Evolutionary conservation across 2,113 vertebrate genomes (phyloP).

Genomic region (Albula goreensis): DNA sequence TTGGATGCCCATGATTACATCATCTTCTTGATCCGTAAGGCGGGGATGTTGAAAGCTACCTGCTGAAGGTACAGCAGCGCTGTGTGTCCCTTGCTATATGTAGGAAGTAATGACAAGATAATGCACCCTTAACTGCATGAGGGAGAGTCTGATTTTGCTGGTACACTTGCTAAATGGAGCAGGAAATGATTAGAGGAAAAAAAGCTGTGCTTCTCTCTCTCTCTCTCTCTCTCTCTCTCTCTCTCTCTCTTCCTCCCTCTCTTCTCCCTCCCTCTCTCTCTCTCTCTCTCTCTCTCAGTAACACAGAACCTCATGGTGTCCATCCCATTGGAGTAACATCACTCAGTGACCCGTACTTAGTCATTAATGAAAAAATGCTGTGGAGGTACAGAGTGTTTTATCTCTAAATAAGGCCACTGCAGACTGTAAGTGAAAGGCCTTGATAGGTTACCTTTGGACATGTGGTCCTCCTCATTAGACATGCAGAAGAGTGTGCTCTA

Average conservation of each 20-base stretch:
- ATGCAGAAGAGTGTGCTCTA: background rate
- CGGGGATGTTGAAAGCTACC: background rate
- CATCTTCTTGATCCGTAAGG: background rate
- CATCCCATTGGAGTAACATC: conserved; percentile 1
- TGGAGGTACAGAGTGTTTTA: background rate
- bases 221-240: conserved; percentile 34
- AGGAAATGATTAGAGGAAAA: conserved; percentile 52
- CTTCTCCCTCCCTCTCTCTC: background rate
- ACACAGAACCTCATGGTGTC: conserved; percentile 14
- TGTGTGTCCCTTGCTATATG: conserved; percentile 23
- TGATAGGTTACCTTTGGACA: background rate
- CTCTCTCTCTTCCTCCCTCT: conserved; percentile 11
- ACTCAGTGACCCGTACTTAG: conserved; percentile 3
- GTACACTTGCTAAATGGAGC: conserved; percentile 63
- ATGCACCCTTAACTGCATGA: conserved; percentile 40
- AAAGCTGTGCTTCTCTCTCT: conserved; percentile 19
- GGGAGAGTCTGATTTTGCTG: conserved; percentile 46
- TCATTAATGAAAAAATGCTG: conserved; percentile 8
- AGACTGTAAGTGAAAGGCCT: background rate
- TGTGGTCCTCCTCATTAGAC: background rate
- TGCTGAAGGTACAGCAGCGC: background rate
- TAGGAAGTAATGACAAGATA: conserved; percentile 19
- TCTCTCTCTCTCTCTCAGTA: conserved; percentile 22
- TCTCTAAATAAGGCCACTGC: background rate
- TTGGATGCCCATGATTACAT: background rate